Conservation (phyloP, 2,797 vertebrate species). For the Prionace glauca region DNA sequence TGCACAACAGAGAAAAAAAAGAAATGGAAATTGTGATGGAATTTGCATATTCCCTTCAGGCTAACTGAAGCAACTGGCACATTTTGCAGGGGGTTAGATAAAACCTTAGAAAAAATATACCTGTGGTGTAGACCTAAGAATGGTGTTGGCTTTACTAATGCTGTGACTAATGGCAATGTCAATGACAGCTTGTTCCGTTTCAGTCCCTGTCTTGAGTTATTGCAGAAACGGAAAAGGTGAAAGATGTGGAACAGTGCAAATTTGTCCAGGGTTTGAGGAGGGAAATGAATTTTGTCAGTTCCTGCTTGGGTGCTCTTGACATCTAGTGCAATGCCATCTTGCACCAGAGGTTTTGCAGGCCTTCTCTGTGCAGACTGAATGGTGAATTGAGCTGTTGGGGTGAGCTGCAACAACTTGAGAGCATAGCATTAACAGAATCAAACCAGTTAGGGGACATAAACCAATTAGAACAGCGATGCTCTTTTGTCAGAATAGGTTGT, state of each 20-base stretch:
- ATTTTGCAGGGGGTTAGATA: conserved; percentile 42
- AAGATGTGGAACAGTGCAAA: conserved; percentile 59
- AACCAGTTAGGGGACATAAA: neutral
- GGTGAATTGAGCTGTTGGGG: neutral
- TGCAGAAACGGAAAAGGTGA: conserved; percentile 42
- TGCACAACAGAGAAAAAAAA: conserved; percentile 43
- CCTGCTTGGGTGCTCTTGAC: neutral
- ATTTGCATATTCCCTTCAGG: conserved; percentile 52
- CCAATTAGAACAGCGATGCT: neutral
- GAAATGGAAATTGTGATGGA: conserved; percentile 42
- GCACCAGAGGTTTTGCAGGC: neutral
- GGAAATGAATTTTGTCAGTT: conserved; percentile 33
- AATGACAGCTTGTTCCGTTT: conserved; percentile 33
- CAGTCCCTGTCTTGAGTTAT: conserved; percentile 41
- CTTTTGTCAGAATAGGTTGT: neutral
- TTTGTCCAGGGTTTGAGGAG: conserved; percentile 49
- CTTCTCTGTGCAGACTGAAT: conserved; percentile 15
- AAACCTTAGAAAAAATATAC: conserved; percentile 41
- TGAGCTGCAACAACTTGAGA: neutral
- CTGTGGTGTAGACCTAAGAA: conserved; percentile 43
- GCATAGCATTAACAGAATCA: neutral
- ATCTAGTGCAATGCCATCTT: neutral
- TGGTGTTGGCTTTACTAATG: conserved; percentile 43
- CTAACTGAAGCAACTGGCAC: conserved; percentile 43
- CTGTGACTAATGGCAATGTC: conserved; percentile 26